Conservation (phyloP, 2,888 invertebrate species). For the Apamea monoglypha region DNA sequence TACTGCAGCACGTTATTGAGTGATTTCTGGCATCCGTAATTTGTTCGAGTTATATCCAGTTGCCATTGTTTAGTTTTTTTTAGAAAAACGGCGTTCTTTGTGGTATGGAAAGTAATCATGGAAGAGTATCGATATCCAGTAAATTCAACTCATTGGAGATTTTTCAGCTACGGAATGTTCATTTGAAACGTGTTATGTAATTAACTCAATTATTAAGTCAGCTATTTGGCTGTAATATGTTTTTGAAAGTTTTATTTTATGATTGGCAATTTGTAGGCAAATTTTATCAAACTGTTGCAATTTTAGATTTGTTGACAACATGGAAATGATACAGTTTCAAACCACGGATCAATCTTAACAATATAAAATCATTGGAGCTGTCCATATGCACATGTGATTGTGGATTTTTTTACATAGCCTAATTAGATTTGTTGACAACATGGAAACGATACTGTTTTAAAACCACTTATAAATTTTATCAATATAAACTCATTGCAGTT, state of each 20-base stretch:
- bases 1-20: conserved; percentile 40
- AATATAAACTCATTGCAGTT: neutral
- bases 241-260: conserved; percentile 22
- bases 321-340: neutral
- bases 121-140: conserved; percentile 33
- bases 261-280: conserved; percentile 28
- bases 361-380: neutral
- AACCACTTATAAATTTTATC: neutral
- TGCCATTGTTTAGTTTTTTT: conserved; percentile 84
- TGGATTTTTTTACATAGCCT: neutral
- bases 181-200: conserved; percentile 8
- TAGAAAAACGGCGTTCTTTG: conserved; percentile 78
- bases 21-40: conserved; percentile 64
- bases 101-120: conserved; percentile 51
- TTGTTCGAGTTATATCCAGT: conserved; percentile 82
- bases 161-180: neutral
- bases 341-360: neutral
- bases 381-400: neutral
- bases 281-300: conserved; percentile 15
- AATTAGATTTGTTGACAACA: neutral
- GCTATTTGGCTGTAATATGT: neutral
- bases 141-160: conserved; percentile 31
- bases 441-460: neutral
- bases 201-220: neutral
- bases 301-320: neutral